These are phyloP conservation scores for Lepisosteus oculatus DNA, from an alignment of 2,113 vertebrate genomes.

Conservation along the genomic window DNA sequence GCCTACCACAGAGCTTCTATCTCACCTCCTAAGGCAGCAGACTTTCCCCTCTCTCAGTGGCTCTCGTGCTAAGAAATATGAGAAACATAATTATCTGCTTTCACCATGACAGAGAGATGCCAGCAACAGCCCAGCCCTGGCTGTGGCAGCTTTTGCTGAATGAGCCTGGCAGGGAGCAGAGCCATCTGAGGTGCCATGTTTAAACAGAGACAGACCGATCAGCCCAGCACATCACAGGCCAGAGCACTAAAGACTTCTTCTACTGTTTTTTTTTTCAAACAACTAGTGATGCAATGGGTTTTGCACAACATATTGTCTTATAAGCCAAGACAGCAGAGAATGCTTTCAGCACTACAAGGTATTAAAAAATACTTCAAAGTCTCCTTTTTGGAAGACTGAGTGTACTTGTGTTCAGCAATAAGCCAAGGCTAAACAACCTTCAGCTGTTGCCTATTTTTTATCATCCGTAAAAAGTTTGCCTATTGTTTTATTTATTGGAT, in stretches of 20 bases:
- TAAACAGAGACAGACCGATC: constrained; percentile 32
- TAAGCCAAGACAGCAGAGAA: too few relatives aligned
- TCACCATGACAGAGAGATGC: background rate
- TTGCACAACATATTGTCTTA: too few relatives aligned
- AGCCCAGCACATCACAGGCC: constrained; percentile 20
- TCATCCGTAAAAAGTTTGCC: too few relatives aligned
- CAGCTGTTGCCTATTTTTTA: too few relatives aligned
- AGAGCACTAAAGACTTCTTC: background rate
- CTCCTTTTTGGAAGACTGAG: too few relatives aligned
- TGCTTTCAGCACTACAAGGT: too few relatives aligned
- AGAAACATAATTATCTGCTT: background rate
- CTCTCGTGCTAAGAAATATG: background rate
- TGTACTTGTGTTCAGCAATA: too few relatives aligned
- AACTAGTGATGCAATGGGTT: too few relatives aligned
- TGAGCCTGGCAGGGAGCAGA: background rate
- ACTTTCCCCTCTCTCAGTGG: constrained; percentile 3
- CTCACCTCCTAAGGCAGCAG: constrained; percentile 13
- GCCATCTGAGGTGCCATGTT: constrained; percentile 12
- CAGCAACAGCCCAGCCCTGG: background rate
- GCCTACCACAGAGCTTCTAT: constrained; percentile 1
- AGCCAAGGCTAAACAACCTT: too few relatives aligned
- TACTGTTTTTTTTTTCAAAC: too few relatives aligned
- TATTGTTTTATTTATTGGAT: too few relatives aligned
- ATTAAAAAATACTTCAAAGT: too few relatives aligned
- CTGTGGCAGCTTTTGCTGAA: background rate